phyloP scores from a whole-genome alignment of 2,797 vertebrate species.

The Rhadinocentrus ornatus region DNA sequence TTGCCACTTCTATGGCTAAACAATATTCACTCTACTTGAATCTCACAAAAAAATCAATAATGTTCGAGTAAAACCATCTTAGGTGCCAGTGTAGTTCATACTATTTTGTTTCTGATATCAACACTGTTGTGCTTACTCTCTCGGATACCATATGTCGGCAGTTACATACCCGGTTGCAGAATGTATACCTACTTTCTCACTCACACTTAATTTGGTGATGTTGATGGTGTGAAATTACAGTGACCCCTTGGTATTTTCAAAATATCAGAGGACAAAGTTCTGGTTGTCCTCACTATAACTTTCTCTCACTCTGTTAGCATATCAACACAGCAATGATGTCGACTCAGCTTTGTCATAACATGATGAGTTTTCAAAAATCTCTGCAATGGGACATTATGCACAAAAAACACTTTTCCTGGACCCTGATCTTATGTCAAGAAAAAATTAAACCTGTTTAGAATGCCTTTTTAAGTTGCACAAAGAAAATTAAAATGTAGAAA shows the following conservation, averaged over 20 bases:
- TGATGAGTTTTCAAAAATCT: slow-evolving; percentile 17
- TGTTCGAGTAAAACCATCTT: not conserved
- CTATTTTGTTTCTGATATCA: not conserved
- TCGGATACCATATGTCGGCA: not conserved
- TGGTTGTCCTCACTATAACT: slow-evolving; percentile 43
- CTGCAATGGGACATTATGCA: not conserved
- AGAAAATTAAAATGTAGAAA: not conserved
- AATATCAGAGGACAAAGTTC: slow-evolving; percentile 46
- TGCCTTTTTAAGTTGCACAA: slow-evolving; percentile 13
- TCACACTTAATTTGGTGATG: slow-evolving; percentile 52
- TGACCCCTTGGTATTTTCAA: slow-evolving; percentile 74
- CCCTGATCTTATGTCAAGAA: not conserved
- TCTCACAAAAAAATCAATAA: not conserved
- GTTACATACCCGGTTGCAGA: not conserved
- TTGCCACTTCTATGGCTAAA: not conserved
- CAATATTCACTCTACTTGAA: not conserved
- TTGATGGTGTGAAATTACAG: slow-evolving; percentile 58
- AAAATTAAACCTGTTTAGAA: not conserved
- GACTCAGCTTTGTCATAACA: not conserved
- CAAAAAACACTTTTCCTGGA: not conserved
- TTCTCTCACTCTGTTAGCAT: slow-evolving; percentile 32
- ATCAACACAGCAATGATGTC: slow-evolving; percentile 27
- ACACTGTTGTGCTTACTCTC: not conserved
- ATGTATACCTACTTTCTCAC: slow-evolving; percentile 4
- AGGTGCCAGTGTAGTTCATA: not conserved